Conservation (phyloP, 2,888 invertebrate species). For the Pasiphila rectangulata region DNA sequence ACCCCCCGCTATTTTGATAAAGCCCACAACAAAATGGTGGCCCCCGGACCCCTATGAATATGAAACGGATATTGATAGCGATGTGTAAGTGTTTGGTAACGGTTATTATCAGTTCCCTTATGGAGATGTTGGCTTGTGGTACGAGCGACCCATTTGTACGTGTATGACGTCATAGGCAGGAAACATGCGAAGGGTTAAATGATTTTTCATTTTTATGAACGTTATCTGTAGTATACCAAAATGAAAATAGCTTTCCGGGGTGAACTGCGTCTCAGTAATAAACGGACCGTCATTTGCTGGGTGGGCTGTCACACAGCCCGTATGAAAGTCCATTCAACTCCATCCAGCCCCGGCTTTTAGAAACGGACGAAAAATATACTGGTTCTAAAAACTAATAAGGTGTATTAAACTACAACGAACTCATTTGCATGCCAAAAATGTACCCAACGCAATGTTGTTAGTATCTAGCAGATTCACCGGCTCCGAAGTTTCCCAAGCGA, state of each 20-base stretch:
- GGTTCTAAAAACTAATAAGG: background rate
- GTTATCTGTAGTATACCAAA: background rate
- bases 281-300: background rate
- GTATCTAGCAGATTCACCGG: slow-evolving; percentile 6
- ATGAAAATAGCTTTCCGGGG: background rate
- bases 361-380: background rate
- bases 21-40: slow-evolving; percentile 61
- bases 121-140: slow-evolving; percentile 14
- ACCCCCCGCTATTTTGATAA: slow-evolving; percentile 69
- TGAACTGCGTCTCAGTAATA: background rate
- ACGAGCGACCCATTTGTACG: slow-evolving; percentile 7
- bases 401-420: background rate
- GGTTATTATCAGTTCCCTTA: slow-evolving; percentile 25
- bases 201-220: background rate
- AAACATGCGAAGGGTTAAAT: slow-evolving; percentile 1
- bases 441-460: slow-evolving; percentile 10
- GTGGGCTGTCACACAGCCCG: background rate
- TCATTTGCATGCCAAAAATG: slow-evolving; percentile 15
- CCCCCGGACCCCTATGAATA: slow-evolving; percentile 54
- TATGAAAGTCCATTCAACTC: background rate
- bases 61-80: slow-evolving; percentile 40
- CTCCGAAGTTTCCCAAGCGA: slow-evolving; percentile 26
- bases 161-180: slow-evolving; percentile 4
- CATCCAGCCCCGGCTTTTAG: background rate
- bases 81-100: slow-evolving; percentile 31